Base-by-base conservation (phyloP, 2,888 invertebrate genomes). In the Drosophila stalkeri region DNA sequence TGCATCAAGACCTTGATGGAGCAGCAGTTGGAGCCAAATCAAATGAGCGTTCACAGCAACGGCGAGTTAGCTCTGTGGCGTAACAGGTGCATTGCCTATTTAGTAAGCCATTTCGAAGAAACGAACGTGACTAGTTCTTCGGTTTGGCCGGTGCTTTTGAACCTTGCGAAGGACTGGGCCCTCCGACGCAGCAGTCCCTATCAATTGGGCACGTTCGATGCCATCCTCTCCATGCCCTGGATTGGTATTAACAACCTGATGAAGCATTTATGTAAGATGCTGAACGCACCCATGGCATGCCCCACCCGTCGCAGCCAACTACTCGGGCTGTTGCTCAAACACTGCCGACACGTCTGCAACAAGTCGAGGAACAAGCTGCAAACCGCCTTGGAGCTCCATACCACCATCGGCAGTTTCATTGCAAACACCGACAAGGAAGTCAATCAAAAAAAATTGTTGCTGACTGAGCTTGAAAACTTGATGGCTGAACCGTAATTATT, bases 81-180 rank as follows among this genome's bases (percentile, higher is more conserved):
- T 1, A 61, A 73, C n/a, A 78, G 73, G 35, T 75, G 79, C 49
- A 49, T 87, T 7, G 72, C 67, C n/a, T 68, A 72, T 46, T 41
- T 89, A 51, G 55, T 84, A 9, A 31, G 44, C 9, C 85, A 84
- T 3, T 72, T 71, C 6, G 35, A 41, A 8, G 62, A 46, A 9
- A 1, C 33, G 7, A 35, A 67, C 12, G 37, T 67, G 6, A 66
- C 27, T 1, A 16, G 18, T 2, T 65, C 44, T 1, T 8, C 27
- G 0, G 49, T 82, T 1, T 71, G 76, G 69, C 49, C 69, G 1
- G 12, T 84, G 43, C 37, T 85, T 0, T 46, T 65, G 2, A 20
- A 14, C 1, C 62, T 65, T 6, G 18, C 73, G 7, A 2, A 59
- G 12, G 54, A 85, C 9, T 87, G 88, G 85, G 39, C 65, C 2